Conservation (phyloP, 2,888 invertebrate species). For the Ophion costatus region DNA sequence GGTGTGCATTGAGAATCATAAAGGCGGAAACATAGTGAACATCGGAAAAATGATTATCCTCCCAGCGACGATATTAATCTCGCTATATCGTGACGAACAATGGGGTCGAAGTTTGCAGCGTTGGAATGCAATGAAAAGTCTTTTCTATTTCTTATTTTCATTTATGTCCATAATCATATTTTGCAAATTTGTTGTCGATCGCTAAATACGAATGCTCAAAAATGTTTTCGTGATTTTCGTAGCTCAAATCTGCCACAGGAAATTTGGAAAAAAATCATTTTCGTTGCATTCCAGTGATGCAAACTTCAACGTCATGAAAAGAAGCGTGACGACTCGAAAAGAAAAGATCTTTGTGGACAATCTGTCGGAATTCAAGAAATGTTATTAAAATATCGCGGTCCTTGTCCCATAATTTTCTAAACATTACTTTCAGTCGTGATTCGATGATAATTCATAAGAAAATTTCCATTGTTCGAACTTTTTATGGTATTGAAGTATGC, state of each 20-base stretch:
- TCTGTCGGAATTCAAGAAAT: not conserved
- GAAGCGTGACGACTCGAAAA: not conserved
- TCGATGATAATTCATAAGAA: not conserved
- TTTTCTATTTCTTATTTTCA: no score
- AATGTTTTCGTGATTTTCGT: no score
- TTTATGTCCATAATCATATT: no score
- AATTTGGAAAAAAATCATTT: no score
- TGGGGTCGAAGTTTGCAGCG: no score
- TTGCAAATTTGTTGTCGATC: no score
- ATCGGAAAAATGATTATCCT: slow-evolving; percentile 24
- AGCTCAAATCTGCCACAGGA: no score
- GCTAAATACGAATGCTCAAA: no score
- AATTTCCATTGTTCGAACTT: not conserved
- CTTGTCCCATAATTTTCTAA: not conserved
- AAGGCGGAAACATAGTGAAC: slow-evolving; percentile 9
- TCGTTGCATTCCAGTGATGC: no score
- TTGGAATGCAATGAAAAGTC: no score
- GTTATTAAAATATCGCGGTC: not conserved
- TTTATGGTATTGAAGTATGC: not conserved
- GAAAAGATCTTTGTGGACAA: not conserved
- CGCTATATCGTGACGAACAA: not conserved
- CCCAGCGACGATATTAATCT: not conserved
- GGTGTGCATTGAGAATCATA: slow-evolving; percentile 35
- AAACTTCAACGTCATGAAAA: not conserved
- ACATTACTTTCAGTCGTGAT: not conserved